A percentile compares a stretch with the other conserved stretches of the same genome.
Evolutionary conservation across 2,113 vertebrate genomes (phyloP).

Genomic region (Circaetus cinerascens): DNA sequence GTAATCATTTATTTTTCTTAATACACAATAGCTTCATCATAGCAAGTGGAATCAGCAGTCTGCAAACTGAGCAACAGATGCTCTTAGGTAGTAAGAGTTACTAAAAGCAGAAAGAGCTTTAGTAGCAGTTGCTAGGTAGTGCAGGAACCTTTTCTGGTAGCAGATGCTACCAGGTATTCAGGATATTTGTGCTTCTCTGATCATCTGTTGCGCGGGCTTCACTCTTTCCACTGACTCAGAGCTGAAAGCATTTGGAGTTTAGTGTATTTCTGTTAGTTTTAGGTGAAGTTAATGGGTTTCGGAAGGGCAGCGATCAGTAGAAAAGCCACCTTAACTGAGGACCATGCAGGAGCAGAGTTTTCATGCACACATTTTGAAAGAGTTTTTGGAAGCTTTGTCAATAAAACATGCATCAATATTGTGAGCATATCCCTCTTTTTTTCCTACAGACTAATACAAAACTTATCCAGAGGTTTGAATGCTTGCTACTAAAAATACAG

Average conservation of each 20-base stretch:
- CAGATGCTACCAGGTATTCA: background rate
- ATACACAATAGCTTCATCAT: background rate
- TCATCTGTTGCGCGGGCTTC: background rate
- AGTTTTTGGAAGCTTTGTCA: background rate
- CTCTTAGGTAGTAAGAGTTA: background rate
- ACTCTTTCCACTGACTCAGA: background rate
- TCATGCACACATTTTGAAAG: background rate
- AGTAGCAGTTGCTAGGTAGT: background rate
- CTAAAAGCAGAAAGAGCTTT: background rate
- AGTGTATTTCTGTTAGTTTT: background rate
- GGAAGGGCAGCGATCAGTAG: background rate
- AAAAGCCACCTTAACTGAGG: background rate
- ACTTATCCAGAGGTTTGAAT: background rate
- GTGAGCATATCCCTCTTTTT: background rate
- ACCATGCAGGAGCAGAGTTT: background rate
- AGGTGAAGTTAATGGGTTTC: background rate
- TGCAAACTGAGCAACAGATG: background rate
- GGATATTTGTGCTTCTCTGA: background rate
- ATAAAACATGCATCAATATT: background rate
- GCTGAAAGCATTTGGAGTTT: background rate
- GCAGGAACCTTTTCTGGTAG: background rate
- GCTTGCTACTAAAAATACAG: background rate
- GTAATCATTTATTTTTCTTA: background rate
- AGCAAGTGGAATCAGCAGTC: background rate
- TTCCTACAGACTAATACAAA: rapidly evolving